Conservation (phyloP, 2,888 invertebrate genomes). For the Fragum sueziense region DNA sequence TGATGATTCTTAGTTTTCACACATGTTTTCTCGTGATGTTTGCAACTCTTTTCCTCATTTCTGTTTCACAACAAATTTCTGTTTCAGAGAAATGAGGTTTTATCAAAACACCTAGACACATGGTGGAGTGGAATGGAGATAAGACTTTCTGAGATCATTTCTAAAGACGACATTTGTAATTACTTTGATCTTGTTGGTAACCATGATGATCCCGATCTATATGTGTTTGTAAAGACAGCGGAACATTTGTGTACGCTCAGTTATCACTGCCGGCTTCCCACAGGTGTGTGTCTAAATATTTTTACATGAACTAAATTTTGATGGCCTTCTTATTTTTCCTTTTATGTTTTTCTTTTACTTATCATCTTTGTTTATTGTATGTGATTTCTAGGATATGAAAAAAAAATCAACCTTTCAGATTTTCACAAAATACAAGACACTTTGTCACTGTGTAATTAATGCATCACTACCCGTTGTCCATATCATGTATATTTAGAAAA, state of each 20-base stretch:
- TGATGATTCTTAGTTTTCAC: too few species aligned
- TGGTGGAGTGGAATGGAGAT: constrained; percentile 77
- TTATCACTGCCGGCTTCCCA: constrained; percentile 72
- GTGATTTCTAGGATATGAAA: too few species aligned
- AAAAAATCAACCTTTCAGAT: too few species aligned
- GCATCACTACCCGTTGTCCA: too few species aligned
- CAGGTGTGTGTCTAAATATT: constrained; percentile 54
- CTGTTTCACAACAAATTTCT: background rate
- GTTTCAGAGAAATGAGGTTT: constrained; percentile 44
- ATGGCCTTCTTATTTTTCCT: too few species aligned
- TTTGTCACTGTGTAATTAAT: too few species aligned
- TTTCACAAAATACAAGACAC: too few species aligned
- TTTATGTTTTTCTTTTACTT: too few species aligned
- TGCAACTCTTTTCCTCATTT: background rate
- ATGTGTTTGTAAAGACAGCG: constrained; percentile 74
- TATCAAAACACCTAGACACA: constrained; percentile 71
- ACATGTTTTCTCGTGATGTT: too few species aligned
- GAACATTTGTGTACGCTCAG: constrained; percentile 72
- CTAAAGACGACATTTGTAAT: constrained; percentile 74
- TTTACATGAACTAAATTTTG: too few species aligned
- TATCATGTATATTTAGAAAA: too few species aligned
- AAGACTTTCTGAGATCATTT: constrained; percentile 69
- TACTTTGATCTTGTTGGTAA: constrained; percentile 75
- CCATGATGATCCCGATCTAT: constrained; percentile 70
- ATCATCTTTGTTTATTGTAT: too few species aligned